A percentile compares a stretch with the other conserved stretches of the same genome.
Evolutionary conservation across 2,113 vertebrate genomes (phyloP).

Genomic region (Dromiciops gliroides): DNA sequence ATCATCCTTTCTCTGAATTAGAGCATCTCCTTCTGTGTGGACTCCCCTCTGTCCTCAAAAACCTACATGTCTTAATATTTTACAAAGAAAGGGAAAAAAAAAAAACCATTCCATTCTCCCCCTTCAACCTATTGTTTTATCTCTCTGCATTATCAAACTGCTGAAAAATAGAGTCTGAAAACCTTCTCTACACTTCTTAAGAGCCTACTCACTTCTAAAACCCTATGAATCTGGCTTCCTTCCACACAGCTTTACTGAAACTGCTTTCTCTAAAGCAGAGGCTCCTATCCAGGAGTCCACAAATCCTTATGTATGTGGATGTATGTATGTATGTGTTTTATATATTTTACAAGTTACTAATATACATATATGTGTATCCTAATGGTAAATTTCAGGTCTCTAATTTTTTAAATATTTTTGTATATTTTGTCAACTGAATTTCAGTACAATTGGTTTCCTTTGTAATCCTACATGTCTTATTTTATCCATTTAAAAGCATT

Average conservation of each 20-base stretch:
- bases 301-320: neutral
- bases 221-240: neutral
- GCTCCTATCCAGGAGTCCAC: neutral
- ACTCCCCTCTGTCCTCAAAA: neutral
- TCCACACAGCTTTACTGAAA: neutral
- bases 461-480: neutral
- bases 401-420: neutral
- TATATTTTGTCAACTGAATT: neutral
- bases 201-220: neutral
- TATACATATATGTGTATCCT: too few relatives aligned
- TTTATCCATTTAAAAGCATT: neutral
- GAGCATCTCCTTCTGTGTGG: neutral
- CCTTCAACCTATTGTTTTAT: neutral
- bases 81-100: neutral
- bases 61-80: neutral
- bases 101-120: neutral
- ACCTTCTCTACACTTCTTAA: neutral
- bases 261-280: neutral
- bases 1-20: neutral
- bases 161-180: neutral
- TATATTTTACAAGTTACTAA: too few relatives aligned
- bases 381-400: neutral
- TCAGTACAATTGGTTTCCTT: neutral
- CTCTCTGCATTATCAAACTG: neutral
- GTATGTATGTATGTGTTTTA: too few relatives aligned